These are phyloP conservation scores for Darevskia mixta DNA, from an alignment of 2,797 vertebrate genomes.

Conservation along the genomic window DNA sequence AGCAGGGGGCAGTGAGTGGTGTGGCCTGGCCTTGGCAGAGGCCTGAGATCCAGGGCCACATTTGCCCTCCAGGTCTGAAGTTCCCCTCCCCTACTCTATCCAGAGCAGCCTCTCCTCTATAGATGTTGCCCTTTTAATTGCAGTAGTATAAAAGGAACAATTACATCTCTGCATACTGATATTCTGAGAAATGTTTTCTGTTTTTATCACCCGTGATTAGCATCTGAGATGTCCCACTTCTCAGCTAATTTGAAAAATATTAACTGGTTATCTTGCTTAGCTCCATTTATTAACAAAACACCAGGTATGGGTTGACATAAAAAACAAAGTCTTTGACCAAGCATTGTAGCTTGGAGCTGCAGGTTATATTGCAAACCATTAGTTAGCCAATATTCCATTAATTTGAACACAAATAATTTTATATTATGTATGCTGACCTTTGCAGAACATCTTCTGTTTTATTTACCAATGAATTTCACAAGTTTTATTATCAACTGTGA, in stretches of 20 bases:
- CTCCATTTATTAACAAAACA: slow-evolving; percentile 37
- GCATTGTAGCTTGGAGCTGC: slow-evolving; percentile 28
- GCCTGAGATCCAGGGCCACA: too few relatives aligned
- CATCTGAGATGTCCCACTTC: slow-evolving; percentile 19
- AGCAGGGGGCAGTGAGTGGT: too few relatives aligned
- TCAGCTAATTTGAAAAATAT: slow-evolving; percentile 32
- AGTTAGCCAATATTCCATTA: slow-evolving; percentile 54
- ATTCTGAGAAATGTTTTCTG: slow-evolving; percentile 25
- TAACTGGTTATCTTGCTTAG: slow-evolving; percentile 46
- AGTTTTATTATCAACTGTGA: slow-evolving; percentile 35
- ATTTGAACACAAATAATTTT: slow-evolving; percentile 53
- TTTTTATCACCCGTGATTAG: slow-evolving; percentile 20
- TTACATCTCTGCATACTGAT: not conserved
- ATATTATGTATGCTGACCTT: slow-evolving; percentile 46
- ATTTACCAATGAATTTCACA: slow-evolving; percentile 32
- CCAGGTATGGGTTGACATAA: slow-evolving; percentile 6
- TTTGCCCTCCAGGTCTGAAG: too few relatives aligned
- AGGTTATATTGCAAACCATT: slow-evolving; percentile 27
- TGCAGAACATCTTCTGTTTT: slow-evolving; percentile 23
- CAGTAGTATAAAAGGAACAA: not conserved
- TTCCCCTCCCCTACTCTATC: too few relatives aligned
- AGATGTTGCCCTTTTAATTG: not conserved
- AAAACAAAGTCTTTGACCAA: slow-evolving; percentile 43
- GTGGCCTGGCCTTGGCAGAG: too few relatives aligned
- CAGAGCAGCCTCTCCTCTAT: too few relatives aligned